Base-by-base conservation (phyloP, 2,113 vertebrate species). In the Rhipidura dahli region DNA sequence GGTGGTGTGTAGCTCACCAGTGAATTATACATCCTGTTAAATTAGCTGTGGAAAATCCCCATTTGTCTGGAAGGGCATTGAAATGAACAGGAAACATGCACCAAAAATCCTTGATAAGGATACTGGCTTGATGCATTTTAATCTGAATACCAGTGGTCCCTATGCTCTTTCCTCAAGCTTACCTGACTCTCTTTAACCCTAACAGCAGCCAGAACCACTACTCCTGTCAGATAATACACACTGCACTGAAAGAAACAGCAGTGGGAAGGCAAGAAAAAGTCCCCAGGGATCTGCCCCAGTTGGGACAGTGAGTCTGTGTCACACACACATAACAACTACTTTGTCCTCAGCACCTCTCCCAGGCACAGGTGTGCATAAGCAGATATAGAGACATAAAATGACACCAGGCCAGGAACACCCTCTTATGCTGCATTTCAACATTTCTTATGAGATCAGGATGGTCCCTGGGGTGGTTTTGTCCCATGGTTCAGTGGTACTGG, bases 281-380 rank as follows among this genome's bases (percentile, higher is more conserved):
- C 44, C 22, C n/a, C 24, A 87, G 37, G 1, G 0, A 63, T 7
- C 15, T 59, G 15, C 15, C 35, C 42, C 28, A 16, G 11, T 14
- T 80, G 50, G 33, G 17, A 69, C 49, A 69, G 2, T 47, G 18
- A 68, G 3, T 35, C n/a, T 76, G 30, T 53, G 33, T 24, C 39
- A 15, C 3, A 2, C 22, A 30, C 0, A 0, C 11, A 51, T 33
- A 42, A 6, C 0, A 2, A 59, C 14, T 21, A 2, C 15, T 65
- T 50, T 50, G 23, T 35, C 65, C 44, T 57, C 59, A 73, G 28
- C 23, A 45, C 39, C 39, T 54, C 69, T 57, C 40, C 35, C 64
- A 61, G 45, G 11, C 9, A 53, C 3, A 3, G 16, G 26, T 45
- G 22, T 1, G 2, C 8, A 22, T 10, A 57, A 35, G 5, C 31